Evolutionary conservation across 1,140 invertebrate genomes (phyloP).

Genomic region (Phenacoccus solenopsis): DNA sequence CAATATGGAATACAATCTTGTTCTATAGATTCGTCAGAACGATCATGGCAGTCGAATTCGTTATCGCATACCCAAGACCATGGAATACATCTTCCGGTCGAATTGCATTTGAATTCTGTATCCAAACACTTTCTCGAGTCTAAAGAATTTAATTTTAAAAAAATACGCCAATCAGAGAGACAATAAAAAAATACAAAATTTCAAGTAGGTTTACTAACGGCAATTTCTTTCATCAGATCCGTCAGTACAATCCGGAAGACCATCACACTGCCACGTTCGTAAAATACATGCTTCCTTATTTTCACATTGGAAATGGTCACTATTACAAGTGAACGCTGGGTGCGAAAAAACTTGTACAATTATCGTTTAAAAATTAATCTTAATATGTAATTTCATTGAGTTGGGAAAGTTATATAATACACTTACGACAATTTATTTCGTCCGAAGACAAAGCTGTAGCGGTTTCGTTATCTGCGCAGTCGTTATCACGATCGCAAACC

Average conservation of each 20-base stretch:
- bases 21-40: constrained; percentile 39
- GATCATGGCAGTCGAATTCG: constrained; percentile 49
- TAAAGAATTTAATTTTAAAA: constrained; percentile 20
- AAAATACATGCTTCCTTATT: constrained; percentile 42
- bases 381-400: too few species aligned
- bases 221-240: constrained; percentile 47
- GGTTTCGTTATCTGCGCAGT: constrained; percentile 30
- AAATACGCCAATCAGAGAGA: too few species aligned
- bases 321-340: constrained; percentile 22
- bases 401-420: background rate
- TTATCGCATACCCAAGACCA: constrained; percentile 60
- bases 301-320: constrained; percentile 24
- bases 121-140: constrained; percentile 36
- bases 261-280: constrained; percentile 50
- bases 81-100: constrained; percentile 58
- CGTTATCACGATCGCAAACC: constrained; percentile 55
- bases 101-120: constrained; percentile 43
- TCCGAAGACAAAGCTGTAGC: constrained; percentile 34
- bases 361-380: too few species aligned
- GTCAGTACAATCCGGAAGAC: constrained; percentile 54
- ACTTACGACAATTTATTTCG: constrained; percentile 37
- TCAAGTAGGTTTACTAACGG: constrained; percentile 20
- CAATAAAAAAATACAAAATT: too few species aligned
- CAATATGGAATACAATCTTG: constrained; percentile 24
- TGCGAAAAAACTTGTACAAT: too few species aligned